These are phyloP conservation scores for Neodon shergylaensis DNA, from an alignment of 2,113 vertebrate genomes.

Conservation along the genomic window DNA sequence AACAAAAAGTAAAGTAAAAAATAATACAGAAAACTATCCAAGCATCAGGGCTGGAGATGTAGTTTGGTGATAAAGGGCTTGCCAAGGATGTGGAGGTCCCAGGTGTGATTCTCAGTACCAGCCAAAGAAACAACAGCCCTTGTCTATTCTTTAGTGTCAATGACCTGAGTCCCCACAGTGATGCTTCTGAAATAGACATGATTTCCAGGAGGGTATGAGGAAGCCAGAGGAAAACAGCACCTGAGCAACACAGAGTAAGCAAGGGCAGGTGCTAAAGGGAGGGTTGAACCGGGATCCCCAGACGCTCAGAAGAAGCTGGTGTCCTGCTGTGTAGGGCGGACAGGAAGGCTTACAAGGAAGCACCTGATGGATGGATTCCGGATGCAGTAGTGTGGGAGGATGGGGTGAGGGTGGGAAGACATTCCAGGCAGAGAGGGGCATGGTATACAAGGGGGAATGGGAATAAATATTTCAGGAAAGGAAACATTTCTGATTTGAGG, in stretches of 20 bases:
- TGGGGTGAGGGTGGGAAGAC: not conserved
- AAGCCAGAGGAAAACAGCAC: not conserved
- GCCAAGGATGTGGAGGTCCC: not conserved
- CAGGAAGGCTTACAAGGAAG: not conserved
- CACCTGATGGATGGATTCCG: not conserved
- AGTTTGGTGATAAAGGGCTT: not conserved
- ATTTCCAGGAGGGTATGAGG: not conserved
- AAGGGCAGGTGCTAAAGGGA: not conserved
- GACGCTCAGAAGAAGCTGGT: not conserved
- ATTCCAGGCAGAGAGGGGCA: not conserved
- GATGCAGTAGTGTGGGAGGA: not conserved
- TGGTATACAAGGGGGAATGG: not conserved
- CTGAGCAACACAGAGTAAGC: not conserved
- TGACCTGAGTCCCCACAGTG: not conserved
- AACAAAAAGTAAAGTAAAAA: not conserved
- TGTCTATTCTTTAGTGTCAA: not conserved
- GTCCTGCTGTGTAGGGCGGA: not conserved
- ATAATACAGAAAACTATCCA: not conserved
- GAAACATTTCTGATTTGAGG: not conserved
- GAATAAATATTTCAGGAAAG: slow-evolving; percentile 12
- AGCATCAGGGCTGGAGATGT: not conserved
- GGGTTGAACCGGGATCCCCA: too few species aligned
- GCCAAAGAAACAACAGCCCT: not conserved
- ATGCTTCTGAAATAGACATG: slow-evolving; percentile 19
- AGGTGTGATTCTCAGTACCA: not conserved